Percentiles rank a stretch among this genome's conserved stretches.
These are phyloP conservation scores for Stichodactyla helianthus DNA, from an alignment of 64 coral and sea anemone species.

Conservation along the genomic window DNA sequence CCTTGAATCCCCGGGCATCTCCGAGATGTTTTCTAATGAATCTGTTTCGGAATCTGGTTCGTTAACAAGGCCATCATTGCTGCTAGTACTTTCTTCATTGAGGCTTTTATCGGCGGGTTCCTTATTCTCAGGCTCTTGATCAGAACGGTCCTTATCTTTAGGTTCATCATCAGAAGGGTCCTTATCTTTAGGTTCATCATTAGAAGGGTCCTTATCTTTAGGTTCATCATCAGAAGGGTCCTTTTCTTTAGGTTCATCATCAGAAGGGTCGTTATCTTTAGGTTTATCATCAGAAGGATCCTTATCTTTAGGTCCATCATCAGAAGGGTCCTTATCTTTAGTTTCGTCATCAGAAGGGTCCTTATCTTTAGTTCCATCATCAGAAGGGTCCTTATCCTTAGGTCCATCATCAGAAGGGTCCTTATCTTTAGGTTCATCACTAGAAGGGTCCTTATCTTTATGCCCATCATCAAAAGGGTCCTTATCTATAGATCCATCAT, in stretches of 20 bases:
- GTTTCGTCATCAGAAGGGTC: background rate
- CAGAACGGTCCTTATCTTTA: background rate
- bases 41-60: background rate
- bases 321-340: background rate
- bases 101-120: background rate
- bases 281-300: background rate
- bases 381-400: background rate
- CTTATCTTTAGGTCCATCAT: background rate
- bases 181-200: background rate
- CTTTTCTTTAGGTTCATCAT: background rate
- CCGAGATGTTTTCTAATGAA: background rate
- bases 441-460: background rate
- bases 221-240: background rate
- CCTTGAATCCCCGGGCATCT: background rate
- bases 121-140: background rate
- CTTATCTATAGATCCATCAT: background rate
- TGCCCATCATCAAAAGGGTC: background rate
- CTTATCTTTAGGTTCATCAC: background rate
- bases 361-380: background rate
- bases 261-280: background rate
- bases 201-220: background rate
- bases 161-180: background rate
- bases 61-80: background rate
- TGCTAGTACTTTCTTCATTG: background rate
- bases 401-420: background rate